Evolutionary conservation across 2,113 vertebrate genomes (phyloP).

Genomic region (Steatornis caripensis): DNA sequence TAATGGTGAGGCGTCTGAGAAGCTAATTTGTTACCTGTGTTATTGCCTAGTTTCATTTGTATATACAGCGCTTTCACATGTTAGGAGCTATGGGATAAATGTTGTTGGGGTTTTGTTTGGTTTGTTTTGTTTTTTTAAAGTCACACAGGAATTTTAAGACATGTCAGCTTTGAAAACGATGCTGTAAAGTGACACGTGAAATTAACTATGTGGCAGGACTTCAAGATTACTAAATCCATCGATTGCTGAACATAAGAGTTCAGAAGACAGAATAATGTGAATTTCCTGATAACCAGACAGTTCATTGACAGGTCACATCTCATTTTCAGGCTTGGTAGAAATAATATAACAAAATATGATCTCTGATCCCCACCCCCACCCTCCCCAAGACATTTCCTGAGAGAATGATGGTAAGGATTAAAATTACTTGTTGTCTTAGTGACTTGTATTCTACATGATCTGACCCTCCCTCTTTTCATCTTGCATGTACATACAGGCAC

Average conservation of each 20-base stretch:
- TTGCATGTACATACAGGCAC: background rate
- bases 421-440: background rate
- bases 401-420: background rate
- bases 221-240: background rate
- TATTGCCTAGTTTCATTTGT: background rate
- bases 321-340: background rate
- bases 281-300: background rate
- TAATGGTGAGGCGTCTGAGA: background rate
- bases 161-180: background rate
- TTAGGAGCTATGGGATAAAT: background rate
- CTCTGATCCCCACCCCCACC: background rate
- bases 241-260: background rate
- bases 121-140: background rate
- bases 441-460: background rate
- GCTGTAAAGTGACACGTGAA: background rate
- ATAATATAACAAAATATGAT: background rate
- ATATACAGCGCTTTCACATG: background rate
- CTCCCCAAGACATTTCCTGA: background rate
- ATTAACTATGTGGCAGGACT: background rate
- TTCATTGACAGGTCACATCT: background rate
- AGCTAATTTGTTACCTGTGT: background rate
- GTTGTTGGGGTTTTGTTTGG: background rate
- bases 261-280: background rate
- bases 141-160: background rate
- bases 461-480: background rate